phyloP scores from a whole-genome alignment of 1,140 invertebrate genomes.

The Euwallacea similis region DNA sequence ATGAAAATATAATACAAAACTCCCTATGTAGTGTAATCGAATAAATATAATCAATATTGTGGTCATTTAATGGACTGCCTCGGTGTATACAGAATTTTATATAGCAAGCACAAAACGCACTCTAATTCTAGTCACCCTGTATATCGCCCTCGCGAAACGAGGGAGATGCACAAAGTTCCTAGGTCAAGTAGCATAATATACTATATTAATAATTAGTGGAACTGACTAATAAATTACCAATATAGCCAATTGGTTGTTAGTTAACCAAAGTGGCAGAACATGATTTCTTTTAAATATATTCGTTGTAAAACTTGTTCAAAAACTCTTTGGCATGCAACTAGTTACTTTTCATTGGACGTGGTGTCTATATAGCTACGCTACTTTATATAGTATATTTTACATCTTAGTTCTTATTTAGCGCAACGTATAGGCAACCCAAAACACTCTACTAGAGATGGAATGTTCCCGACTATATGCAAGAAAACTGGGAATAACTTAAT shows the following conservation, averaged over 20 bases:
- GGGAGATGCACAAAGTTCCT: neutral
- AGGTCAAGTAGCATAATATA: too few species aligned
- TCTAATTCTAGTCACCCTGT: constrained; percentile 2
- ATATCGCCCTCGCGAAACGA: neutral
- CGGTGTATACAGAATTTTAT: constrained; percentile 46
- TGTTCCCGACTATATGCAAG: neutral
- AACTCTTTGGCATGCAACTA: constrained; percentile 37
- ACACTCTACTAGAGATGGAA: neutral
- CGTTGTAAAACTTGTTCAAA: constrained; percentile 34
- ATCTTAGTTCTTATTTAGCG: constrained; percentile 34
- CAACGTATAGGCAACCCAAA: too few species aligned
- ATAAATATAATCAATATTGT: constrained; percentile 54
- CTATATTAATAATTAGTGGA: too few species aligned
- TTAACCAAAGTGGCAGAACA: neutral
- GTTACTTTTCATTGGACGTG: constrained; percentile 33
- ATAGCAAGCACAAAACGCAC: constrained; percentile 43
- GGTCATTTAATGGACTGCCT: constrained; percentile 54
- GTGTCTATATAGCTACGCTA: constrained; percentile 27
- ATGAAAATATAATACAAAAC: constrained; percentile 71
- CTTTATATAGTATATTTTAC: constrained; percentile 21
- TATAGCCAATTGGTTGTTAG: too few species aligned
- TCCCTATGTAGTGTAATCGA: constrained; percentile 65
- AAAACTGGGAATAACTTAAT: constrained; percentile 2
- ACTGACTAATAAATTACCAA: too few species aligned
- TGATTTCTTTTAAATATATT: constrained; percentile 4